Percentiles rank a stretch among this genome's conserved stretches.
Conservation (phyloP, 2,888 invertebrate genomes). For the Celastrina argiolus region DNA sequence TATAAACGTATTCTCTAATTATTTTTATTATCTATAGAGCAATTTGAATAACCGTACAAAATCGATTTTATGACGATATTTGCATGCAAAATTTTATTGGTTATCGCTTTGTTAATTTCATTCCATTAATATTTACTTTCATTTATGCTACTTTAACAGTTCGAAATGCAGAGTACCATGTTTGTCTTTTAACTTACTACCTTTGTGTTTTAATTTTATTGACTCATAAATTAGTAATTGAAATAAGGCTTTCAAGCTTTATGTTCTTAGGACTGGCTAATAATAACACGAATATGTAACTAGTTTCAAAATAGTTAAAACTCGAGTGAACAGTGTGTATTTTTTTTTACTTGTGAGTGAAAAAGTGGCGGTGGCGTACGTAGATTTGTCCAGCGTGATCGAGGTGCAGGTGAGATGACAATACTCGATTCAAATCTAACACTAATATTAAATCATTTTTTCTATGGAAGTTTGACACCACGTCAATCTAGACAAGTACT, state of each 20-base stretch:
- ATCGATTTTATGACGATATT: slow-evolving; percentile 56
- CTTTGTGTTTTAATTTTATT: not conserved
- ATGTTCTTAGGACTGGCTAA: not conserved
- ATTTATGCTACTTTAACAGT: not conserved
- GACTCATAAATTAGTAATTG: not conserved
- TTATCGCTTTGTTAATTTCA: slow-evolving; percentile 23
- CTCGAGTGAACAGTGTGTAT: slow-evolving; percentile 27
- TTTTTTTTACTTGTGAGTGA: slow-evolving; percentile 50
- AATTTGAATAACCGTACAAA: slow-evolving; percentile 48
- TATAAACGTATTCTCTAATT: slow-evolving; percentile 32
- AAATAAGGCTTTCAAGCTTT: not conserved
- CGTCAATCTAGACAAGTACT: too few relatives aligned
- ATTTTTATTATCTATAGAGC: slow-evolving; percentile 48
- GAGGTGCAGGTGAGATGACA: slow-evolving; percentile 81
- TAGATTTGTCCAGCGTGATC: slow-evolving; percentile 86
- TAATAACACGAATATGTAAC: not conserved
- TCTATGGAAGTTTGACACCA: too few relatives aligned
- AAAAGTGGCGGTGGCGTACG: slow-evolving; percentile 84
- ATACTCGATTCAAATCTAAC: too few relatives aligned
- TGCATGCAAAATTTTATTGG: slow-evolving; percentile 42
- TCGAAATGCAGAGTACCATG: not conserved
- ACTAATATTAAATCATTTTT: too few relatives aligned
- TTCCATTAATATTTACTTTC: slow-evolving; percentile 11
- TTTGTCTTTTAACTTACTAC: too few relatives aligned
- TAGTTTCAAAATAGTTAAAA: not conserved